These are phyloP conservation scores for Rafetus swinhoei DNA, from an alignment of 2,113 vertebrate species.

Conservation along the genomic window DNA sequence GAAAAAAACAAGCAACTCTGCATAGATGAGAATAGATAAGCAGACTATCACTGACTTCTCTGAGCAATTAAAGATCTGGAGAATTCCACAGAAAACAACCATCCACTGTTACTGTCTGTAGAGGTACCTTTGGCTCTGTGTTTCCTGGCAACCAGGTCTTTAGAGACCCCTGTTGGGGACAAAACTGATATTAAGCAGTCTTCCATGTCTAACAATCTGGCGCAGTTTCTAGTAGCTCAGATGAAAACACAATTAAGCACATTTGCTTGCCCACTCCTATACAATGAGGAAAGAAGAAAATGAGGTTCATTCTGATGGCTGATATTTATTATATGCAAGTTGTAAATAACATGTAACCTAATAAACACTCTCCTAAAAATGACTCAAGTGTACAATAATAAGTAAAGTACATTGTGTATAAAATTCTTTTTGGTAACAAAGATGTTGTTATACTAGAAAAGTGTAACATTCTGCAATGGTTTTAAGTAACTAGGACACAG, in stretches of 20 bases:
- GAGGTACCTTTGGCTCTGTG: background rate
- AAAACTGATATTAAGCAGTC: constrained; percentile 70
- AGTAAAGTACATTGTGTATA: background rate
- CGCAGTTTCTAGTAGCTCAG: constrained; percentile 55
- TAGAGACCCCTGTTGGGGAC: constrained; percentile 50
- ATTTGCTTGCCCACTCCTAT: constrained; percentile 51
- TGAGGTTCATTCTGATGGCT: constrained; percentile 2
- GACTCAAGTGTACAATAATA: background rate
- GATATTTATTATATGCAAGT: background rate
- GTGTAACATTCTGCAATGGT: background rate
- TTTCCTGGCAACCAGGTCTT: constrained; percentile 72
- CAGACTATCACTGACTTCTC: constrained; percentile 35
- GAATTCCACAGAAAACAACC: constrained; percentile 26
- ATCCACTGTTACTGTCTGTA: background rate
- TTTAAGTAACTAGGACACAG: background rate
- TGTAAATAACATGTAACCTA: constrained; percentile 41
- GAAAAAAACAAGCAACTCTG: background rate
- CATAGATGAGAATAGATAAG: background rate
- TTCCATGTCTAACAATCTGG: constrained; percentile 73
- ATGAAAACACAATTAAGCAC: constrained; percentile 67
- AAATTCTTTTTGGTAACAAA: background rate
- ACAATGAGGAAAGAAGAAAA: background rate
- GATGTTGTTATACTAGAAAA: background rate
- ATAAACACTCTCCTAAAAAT: background rate
- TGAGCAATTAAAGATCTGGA: constrained; percentile 33